phyloP scores from a whole-genome alignment of 2,797 vertebrate species.

The Dryobates pubescens region DNA sequence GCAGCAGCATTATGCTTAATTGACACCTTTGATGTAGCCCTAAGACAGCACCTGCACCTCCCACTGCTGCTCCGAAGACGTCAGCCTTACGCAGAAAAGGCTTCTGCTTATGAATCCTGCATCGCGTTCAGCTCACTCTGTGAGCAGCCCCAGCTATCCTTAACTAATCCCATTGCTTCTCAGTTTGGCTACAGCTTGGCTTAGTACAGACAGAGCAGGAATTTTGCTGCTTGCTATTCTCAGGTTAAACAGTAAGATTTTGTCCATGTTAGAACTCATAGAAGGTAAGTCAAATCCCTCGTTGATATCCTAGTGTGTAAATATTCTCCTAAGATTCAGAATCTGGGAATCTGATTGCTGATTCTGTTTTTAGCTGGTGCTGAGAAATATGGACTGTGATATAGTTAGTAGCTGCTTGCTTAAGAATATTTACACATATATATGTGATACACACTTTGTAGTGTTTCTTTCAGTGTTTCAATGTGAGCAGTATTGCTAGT shows the following conservation, averaged over 20 bases:
- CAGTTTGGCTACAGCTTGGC: slow-evolving; percentile 61
- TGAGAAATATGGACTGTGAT: slow-evolving; percentile 23
- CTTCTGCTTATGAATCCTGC: slow-evolving; percentile 85
- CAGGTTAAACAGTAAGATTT: slow-evolving; percentile 71
- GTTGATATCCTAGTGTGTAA: slow-evolving; percentile 38
- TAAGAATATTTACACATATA: slow-evolving; percentile 13
- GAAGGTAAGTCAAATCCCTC: slow-evolving; percentile 89
- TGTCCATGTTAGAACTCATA: slow-evolving; percentile 92
- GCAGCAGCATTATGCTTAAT: slow-evolving; percentile 77
- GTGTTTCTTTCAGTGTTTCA: slow-evolving; percentile 28
- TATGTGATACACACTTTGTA: background rate
- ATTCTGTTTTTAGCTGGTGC: background rate
- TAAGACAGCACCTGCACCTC: slow-evolving; percentile 84
- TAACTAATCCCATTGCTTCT: slow-evolving; percentile 82
- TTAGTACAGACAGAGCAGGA: slow-evolving; percentile 70
- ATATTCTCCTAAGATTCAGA: background rate
- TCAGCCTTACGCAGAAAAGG: slow-evolving; percentile 90
- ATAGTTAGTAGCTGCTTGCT: background rate
- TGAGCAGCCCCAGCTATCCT: slow-evolving; percentile 78
- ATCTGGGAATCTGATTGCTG: slow-evolving; percentile 5
- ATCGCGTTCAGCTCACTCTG: slow-evolving; percentile 80
- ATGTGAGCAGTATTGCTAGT: background rate
- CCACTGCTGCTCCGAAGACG: slow-evolving; percentile 85
- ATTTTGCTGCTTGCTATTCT: slow-evolving; percentile 60
- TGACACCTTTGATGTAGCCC: slow-evolving; percentile 86